Conservation (phyloP, 2,797 vertebrate genomes). For the Agapornis canus region DNA sequence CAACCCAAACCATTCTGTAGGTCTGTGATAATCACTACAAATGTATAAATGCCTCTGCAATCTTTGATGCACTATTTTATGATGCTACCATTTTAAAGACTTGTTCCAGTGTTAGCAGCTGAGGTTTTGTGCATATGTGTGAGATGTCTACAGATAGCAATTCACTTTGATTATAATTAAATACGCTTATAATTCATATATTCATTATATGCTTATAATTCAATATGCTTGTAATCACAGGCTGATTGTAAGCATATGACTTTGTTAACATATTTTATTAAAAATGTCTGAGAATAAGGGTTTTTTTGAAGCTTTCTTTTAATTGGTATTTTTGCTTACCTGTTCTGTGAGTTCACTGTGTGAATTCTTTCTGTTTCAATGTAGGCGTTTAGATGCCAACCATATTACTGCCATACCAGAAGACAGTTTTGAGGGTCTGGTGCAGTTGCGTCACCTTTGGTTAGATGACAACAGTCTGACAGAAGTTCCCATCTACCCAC, state of each 20-base stretch:
- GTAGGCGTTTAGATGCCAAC: slow-evolving; percentile 94
- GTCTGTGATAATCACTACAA: neutral
- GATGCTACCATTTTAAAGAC: neutral
- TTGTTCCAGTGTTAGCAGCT: neutral
- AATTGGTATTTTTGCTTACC: neutral
- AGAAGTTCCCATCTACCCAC: slow-evolving; percentile 86
- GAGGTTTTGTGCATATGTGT: neutral
- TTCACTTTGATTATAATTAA: neutral
- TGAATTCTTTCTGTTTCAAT: neutral
- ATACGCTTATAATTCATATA: neutral
- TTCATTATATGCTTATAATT: neutral
- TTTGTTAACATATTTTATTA: neutral
- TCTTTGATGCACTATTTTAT: neutral
- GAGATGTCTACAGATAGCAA: neutral
- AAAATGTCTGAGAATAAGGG: neutral
- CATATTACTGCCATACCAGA: slow-evolving; percentile 92
- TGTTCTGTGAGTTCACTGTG: neutral
- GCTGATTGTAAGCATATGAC: neutral
- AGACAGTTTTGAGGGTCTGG: slow-evolving; percentile 92
- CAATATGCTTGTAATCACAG: neutral
- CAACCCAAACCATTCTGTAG: neutral
- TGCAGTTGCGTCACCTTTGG: slow-evolving; percentile 96
- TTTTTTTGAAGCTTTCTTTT: neutral
- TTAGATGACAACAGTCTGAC: slow-evolving; percentile 95
- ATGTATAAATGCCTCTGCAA: neutral